Conservation (phyloP, 2,888 invertebrate genomes). For the Hedya salicella region DNA sequence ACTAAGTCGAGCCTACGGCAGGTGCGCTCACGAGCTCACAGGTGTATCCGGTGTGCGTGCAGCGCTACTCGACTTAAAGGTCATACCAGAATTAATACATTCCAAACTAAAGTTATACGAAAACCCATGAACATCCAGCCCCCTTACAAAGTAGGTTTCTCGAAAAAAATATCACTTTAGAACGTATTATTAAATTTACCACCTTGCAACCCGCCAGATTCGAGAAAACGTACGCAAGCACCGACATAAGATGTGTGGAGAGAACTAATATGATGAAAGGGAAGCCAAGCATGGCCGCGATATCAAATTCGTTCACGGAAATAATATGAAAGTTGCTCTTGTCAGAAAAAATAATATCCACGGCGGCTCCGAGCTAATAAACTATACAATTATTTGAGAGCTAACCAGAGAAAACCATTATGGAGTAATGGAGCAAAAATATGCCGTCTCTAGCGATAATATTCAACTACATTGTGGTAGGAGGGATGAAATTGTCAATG, state of each 20-base stretch:
- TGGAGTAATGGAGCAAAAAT: constrained; percentile 3
- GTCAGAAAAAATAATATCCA: constrained; percentile 28
- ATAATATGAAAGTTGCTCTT: constrained; percentile 28
- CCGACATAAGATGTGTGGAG: neutral
- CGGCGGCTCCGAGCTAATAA: constrained; percentile 11
- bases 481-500: neutral
- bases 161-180: neutral
- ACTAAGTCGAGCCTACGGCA: neutral
- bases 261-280: constrained; percentile 18
- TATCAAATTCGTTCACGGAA: constrained; percentile 27
- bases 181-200: neutral
- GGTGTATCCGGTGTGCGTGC: constrained; percentile 34
- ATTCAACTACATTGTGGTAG: neutral
- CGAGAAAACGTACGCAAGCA: neutral
- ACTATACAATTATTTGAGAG: neutral
- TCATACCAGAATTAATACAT: constrained; percentile 20
- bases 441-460: neutral
- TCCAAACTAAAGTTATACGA: neutral
- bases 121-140: too few species aligned
- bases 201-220: neutral
- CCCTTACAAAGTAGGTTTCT: neutral
- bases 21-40: constrained; percentile 22
- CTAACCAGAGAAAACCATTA: too few species aligned
- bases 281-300: constrained; percentile 27
- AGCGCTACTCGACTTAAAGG: constrained; percentile 30